phyloP scores from a whole-genome alignment of 2,113 vertebrate genomes.

The Fregata magnificens region DNA sequence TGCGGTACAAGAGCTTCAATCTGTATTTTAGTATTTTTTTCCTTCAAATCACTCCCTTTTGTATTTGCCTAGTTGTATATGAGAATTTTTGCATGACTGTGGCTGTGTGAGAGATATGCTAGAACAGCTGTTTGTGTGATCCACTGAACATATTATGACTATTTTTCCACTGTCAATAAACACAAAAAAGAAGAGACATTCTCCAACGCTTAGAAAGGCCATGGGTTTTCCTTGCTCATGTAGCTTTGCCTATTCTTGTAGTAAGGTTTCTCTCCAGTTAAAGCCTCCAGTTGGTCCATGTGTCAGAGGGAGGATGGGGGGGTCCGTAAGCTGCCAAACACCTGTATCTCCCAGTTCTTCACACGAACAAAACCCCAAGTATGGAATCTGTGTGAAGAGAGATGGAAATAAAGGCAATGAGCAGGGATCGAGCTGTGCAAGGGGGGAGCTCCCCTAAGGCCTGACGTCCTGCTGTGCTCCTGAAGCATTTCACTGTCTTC shows the following conservation, averaged over 20 bases:
- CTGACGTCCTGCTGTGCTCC: background rate
- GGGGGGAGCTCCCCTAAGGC: background rate
- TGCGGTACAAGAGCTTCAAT: background rate
- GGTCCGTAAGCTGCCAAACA: conserved; percentile 95
- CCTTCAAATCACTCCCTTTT: background rate
- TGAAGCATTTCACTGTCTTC: background rate
- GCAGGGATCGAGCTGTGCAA: background rate
- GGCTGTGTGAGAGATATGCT: conserved; percentile 43
- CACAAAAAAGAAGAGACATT: conserved; percentile 6
- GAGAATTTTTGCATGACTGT: background rate
- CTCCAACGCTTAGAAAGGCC: background rate
- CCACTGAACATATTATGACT: background rate
- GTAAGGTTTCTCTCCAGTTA: conserved; percentile 96
- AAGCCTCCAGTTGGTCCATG: conserved; percentile 97
- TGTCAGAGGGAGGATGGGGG: conserved; percentile 95
- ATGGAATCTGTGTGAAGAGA: conserved; percentile 85
- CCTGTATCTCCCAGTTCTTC: conserved; percentile 95
- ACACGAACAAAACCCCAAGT: conserved; percentile 95
- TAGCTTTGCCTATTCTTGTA: conserved; percentile 78
- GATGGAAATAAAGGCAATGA: background rate
- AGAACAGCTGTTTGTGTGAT: conserved; percentile 35
- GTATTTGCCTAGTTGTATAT: background rate
- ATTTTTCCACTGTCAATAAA: background rate
- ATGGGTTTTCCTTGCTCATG: background rate
- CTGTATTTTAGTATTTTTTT: background rate